Evolutionary conservation across 2,797 vertebrate species (phyloP).

Genomic region (Bradypodion ventrale): DNA sequence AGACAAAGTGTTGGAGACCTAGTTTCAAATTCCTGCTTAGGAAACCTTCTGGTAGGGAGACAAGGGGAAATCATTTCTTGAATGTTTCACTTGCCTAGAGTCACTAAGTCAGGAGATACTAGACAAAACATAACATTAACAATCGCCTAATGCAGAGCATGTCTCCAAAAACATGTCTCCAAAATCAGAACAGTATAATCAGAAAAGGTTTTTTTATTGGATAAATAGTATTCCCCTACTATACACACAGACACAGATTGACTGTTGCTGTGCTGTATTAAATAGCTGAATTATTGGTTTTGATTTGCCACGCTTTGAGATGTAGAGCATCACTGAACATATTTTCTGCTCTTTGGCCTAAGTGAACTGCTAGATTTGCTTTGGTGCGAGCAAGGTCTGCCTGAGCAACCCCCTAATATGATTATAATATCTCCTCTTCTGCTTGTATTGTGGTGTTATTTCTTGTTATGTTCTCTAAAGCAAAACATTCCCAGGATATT

Average conservation of each 20-base stretch:
- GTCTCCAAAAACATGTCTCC: neutral
- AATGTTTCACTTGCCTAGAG: no score
- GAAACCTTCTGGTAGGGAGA: no score
- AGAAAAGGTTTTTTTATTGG: neutral
- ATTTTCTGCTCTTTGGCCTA: constrained; percentile 44
- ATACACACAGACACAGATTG: neutral
- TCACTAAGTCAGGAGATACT: no score
- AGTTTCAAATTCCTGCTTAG: no score
- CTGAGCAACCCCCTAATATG: constrained; percentile 50
- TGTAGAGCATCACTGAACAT: constrained; percentile 26
- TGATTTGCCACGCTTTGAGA: neutral
- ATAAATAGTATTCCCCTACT: neutral
- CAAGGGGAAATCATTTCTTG: no score
- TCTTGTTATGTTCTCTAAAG: constrained; percentile 41
- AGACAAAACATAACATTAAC: no score
- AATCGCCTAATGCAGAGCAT: no score
- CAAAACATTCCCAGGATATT: constrained; percentile 7
- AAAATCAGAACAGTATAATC: neutral
- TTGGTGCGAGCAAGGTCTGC: constrained; percentile 32
- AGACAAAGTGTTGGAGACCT: no score
- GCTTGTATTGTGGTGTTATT: constrained; percentile 40
- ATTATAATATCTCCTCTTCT: constrained; percentile 47
- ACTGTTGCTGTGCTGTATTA: constrained; percentile 6
- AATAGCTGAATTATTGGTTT: constrained; percentile 39
- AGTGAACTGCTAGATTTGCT: constrained; percentile 12